These are phyloP conservation scores for Sorex maritimensis DNA, from an alignment of 2,797 vertebrate species.

Conservation along the genomic window DNA sequence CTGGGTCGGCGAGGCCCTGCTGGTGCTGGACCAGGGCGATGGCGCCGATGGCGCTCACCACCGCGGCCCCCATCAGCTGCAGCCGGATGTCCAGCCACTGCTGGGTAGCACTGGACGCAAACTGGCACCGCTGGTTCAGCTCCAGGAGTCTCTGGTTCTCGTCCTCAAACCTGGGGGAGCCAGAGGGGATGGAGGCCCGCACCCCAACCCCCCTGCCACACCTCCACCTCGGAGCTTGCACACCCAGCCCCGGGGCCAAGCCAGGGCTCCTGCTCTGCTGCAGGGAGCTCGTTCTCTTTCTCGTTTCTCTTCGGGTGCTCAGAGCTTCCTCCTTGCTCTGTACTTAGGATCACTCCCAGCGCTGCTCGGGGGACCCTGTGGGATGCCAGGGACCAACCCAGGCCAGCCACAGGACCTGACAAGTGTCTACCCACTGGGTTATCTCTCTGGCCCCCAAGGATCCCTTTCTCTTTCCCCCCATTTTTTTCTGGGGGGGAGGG, in stretches of 20 bases:
- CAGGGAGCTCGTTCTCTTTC: background rate
- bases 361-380: too few relatives aligned
- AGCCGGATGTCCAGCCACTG: conserved; percentile 98
- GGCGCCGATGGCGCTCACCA: conserved; percentile 93
- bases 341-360: too few relatives aligned
- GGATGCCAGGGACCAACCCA: too few relatives aligned
- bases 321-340: too few relatives aligned
- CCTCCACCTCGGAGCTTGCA: background rate
- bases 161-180: conserved; percentile 93
- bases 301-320: background rate
- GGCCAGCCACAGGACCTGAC: too few relatives aligned
- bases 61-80: conserved; percentile 96
- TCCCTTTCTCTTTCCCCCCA: too few relatives aligned
- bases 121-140: conserved; percentile 96
- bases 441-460: too few relatives aligned
- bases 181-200: background rate
- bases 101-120: conserved; percentile 93
- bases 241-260: too few relatives aligned
- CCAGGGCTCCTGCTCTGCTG: too few relatives aligned
- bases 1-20: conserved; percentile 93
- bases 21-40: conserved; percentile 96
- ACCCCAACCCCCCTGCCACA: background rate
- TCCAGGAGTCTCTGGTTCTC: conserved; percentile 94
- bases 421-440: too few relatives aligned
- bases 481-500: too few relatives aligned